These are phyloP conservation scores for Anabacerthia variegaticeps DNA, from an alignment of 2,797 vertebrate species.

Conservation along the genomic window DNA sequence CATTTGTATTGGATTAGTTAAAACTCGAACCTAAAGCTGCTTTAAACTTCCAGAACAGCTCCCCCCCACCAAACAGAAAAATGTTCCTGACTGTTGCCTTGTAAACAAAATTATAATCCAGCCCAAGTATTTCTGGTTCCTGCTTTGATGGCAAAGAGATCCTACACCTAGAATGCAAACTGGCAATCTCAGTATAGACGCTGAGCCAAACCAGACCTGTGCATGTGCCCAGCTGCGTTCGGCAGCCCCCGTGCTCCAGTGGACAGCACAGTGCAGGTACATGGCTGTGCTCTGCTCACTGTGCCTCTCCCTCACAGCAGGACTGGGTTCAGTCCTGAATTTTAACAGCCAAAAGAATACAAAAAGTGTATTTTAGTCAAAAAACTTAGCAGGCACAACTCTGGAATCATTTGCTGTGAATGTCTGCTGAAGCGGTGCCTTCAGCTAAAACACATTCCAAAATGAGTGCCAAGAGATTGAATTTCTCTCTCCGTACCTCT, in stretches of 20 bases:
- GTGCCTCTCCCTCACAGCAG: background rate
- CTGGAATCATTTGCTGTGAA: background rate
- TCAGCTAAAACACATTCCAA: background rate
- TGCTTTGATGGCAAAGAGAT: background rate
- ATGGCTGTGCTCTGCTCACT: accelerated
- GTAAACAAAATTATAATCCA: background rate
- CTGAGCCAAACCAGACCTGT: background rate
- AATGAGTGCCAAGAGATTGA: background rate
- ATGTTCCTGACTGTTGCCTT: background rate
- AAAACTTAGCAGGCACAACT: background rate
- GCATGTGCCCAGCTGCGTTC: background rate
- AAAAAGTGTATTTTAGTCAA: background rate
- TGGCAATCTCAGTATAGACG: background rate
- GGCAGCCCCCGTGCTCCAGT: background rate
- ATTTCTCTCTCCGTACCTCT: background rate
- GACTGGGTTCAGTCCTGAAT: background rate
- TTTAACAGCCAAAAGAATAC: background rate
- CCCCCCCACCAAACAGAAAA: background rate
- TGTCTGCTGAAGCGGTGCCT: background rate
- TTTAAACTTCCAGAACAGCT: background rate
- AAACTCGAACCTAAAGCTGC: background rate
- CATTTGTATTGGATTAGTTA: background rate
- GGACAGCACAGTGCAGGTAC: accelerated
- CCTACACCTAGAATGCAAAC: background rate
- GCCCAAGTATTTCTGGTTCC: background rate